Evolutionary conservation across 1,140 invertebrate genomes (phyloP), one percentile per base, ranked within the genome.

Genomic region (Antheraea mylitta): DNA sequence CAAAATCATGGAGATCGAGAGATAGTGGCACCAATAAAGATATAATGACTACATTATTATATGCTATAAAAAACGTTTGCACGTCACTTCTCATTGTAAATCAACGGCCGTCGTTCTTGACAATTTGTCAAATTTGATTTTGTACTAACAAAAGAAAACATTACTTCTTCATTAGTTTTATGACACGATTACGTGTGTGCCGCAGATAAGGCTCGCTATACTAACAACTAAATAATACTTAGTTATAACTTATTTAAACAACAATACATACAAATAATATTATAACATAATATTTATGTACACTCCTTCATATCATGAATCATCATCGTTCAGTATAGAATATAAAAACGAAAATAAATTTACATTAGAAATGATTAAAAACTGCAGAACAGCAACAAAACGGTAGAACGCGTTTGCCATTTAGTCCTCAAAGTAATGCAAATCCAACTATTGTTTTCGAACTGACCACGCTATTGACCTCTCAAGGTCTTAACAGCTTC

Each of bases 21-120:
- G 63, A 64, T 69, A 72, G 58, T 18, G 22, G 48, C 68, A 69
- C 60, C 67, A 73, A 73, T 70, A 73, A 70, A 73, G 65, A 70
- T 70, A 73, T 68, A 67, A 73, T 70, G 65, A 70, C 62, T 66
- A 68, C 58, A 70, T 73, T 73, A 73, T 73, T 68, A 70, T 68
- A 65, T 45, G 22, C 70, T 42, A 69, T 71, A 71, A 74, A 74
- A 71, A 63, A 71, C 69, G 67, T 74, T 69, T 71, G 69, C 69
- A 74, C 72, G 68, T 70, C 68, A 70, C 67, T 70, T 61, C 60
- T 64, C 10, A 59, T 66, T 59, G 53, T 66, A 66, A 66, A 66
- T 66, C 65, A 66, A 37, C 11, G 65, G n/a, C 16, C 38, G 63
- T 30, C 53, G 53, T 59, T 30, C 58, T 58, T 66, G 64, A 64